These are phyloP conservation scores for Dryococelus australis DNA, from an alignment of 2,888 invertebrate genomes.

Conservation along the genomic window DNA sequence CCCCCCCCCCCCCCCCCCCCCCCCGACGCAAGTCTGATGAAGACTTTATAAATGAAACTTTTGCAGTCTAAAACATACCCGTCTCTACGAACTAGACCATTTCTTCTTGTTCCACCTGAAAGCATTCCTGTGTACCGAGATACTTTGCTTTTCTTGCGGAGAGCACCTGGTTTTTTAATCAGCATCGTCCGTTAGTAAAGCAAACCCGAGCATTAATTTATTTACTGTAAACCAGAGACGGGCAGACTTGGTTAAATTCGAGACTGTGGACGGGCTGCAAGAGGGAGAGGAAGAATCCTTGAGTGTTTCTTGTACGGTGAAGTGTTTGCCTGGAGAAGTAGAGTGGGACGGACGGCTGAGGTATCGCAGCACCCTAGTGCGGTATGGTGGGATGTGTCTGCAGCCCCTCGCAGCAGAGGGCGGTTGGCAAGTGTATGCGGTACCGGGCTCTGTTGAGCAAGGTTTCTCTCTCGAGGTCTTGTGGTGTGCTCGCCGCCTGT, in stretches of 20 bases:
- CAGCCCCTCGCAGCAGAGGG: neutral
- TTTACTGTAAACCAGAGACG: neutral
- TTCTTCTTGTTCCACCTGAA: neutral
- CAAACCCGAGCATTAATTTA: neutral
- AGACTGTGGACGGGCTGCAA: neutral
- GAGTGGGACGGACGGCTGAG: too few relatives aligned
- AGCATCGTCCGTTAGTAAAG: neutral
- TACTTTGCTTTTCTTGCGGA: neutral
- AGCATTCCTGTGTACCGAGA: neutral
- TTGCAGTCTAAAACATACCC: too few relatives aligned
- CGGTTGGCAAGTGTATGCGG: neutral
- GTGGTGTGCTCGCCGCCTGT: neutral
- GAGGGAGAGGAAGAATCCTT: neutral
- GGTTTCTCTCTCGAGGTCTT: neutral
- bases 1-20: too few relatives aligned
- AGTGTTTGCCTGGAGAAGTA: neutral
- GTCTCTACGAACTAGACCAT: neutral
- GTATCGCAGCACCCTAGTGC: neutral
- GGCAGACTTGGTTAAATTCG: neutral
- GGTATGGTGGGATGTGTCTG: neutral
- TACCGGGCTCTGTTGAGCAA: neutral
- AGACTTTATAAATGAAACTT: too few relatives aligned
- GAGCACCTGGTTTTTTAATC: neutral
- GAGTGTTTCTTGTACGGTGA: neutral
- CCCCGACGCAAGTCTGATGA: too few relatives aligned